Percentiles rank a stretch among this genome's conserved stretches.
Evolutionary conservation across 2,888 invertebrate species (phyloP).

Genomic region (Melanophora roralis): DNA sequence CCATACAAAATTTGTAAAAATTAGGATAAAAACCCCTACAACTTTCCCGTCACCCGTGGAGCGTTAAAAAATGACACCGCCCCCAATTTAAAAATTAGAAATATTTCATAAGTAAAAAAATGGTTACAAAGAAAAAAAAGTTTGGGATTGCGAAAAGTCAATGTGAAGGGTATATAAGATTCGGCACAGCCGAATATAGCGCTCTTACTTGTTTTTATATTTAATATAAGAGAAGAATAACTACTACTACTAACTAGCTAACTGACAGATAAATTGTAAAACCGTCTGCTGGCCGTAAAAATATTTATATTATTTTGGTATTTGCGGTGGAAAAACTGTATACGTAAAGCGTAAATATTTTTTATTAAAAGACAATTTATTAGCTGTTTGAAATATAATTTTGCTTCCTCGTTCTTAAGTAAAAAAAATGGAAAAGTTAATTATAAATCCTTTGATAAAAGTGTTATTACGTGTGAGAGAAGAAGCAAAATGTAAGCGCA

Average conservation of each 20-base stretch:
- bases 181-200: no score
- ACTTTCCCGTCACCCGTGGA: no score
- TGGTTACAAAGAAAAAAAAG: no score
- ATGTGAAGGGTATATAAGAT: no score
- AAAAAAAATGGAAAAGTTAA: conserved; percentile 14
- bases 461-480: not conserved
- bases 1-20: no score
- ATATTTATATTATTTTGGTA: not conserved
- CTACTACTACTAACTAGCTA: not conserved
- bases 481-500: not conserved
- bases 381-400: conserved; percentile 46
- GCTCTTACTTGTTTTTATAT: not conserved
- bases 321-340: not conserved
- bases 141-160: no score
- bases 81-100: no score
- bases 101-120: no score
- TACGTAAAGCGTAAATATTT: conserved; percentile 1
- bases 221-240: not conserved
- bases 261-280: conserved; percentile 10
- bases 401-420: conserved; percentile 15
- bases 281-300: not conserved
- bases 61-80: no score
- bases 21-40: no score
- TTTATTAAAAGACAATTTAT: conserved; percentile 39
- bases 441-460: not conserved